Evolutionary conservation across 2,888 invertebrate species (phyloP), one percentile per base, ranked within the genome.

Genomic region (Clistopyga incitator): DNA sequence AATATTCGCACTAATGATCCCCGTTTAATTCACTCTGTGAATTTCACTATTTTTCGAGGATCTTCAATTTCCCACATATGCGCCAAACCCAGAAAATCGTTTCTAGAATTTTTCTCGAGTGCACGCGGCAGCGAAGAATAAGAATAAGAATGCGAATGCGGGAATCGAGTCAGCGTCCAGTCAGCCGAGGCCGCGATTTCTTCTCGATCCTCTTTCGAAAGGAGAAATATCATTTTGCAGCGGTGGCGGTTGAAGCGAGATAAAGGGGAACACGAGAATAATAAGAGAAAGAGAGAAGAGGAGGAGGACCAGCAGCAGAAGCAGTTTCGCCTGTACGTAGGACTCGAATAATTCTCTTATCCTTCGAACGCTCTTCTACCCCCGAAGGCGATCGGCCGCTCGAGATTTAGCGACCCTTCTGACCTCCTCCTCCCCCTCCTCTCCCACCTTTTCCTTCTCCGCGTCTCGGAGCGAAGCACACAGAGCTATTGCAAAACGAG

Each of bases 151-250:
- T 67, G 78, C 56, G 23, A 64, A 42, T 61, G 74, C 47, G 72
- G 13, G 72, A 83, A 83, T 83, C 83, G 83, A 84, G 83, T 83
- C 83, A 83, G 83, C 83, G 83, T 84, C 74, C 83, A 80, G 83
- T 80, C 80, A 80, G 83, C 83, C 80, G 56, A 89, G 86, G 84
- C 86, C 87, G 87, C 87, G 90, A 89, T 52, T 76, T 79, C 72
- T 65, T 23, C 87, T 88, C 81, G 82, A 79, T 87, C 87, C 87
- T 87, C 81, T 84, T 85, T 87, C 86, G 72, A 74, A 78, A 65
- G 77, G 74, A 75, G 68, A 84, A 83, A 82, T 78, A 85, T 85
- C 78, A 80, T 79, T 78, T 79, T 52, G 56, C 67, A 76, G 67
- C n/a, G 23, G 23, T 45, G 52, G 11, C 50, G 25, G 38, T 18